Percentiles rank a stretch among this genome's conserved stretches.
Conservation (phyloP, 53 echinoderm and acorn worm species). For the Crossaster papposus region DNA sequence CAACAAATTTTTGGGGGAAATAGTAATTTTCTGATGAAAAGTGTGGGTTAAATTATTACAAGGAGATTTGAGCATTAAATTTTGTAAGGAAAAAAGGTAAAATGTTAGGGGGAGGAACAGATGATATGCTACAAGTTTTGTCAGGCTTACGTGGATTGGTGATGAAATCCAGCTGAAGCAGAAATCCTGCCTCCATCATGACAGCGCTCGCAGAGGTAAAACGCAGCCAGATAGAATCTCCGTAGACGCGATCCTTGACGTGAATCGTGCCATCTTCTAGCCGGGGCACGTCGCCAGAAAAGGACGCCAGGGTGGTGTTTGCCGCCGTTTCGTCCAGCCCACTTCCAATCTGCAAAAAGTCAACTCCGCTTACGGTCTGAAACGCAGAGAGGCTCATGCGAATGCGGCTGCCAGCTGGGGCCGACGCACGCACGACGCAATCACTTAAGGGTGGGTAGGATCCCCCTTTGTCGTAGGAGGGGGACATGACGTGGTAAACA, state of each 20-base stretch:
- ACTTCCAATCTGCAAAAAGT: not conserved
- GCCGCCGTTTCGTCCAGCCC: not conserved
- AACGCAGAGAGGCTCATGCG: not conserved
- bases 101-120: not conserved
- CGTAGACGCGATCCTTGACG: constrained; percentile 2
- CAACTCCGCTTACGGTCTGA: not conserved
- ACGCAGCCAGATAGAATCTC: constrained; percentile 6
- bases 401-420: constrained; percentile 3
- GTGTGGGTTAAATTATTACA: too few relatives aligned
- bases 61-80: too few relatives aligned
- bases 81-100: too few relatives aligned
- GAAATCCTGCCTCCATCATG: not conserved
- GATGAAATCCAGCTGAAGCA: not conserved
- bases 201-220: not conserved
- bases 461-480: not conserved
- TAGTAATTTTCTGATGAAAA: too few relatives aligned
- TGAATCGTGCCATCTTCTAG: not conserved
- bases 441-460: not conserved
- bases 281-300: not conserved
- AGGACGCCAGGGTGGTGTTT: not conserved
- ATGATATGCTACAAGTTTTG: not conserved
- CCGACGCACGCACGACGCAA: not conserved
- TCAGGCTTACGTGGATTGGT: not conserved
- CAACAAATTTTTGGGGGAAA: too few relatives aligned
- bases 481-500: not conserved